A percentile compares a stretch with the other conserved stretches of the same genome.
phyloP scores from a whole-genome alignment of 1,140 invertebrate species.

The Temnothorax curvispinosus region DNA sequence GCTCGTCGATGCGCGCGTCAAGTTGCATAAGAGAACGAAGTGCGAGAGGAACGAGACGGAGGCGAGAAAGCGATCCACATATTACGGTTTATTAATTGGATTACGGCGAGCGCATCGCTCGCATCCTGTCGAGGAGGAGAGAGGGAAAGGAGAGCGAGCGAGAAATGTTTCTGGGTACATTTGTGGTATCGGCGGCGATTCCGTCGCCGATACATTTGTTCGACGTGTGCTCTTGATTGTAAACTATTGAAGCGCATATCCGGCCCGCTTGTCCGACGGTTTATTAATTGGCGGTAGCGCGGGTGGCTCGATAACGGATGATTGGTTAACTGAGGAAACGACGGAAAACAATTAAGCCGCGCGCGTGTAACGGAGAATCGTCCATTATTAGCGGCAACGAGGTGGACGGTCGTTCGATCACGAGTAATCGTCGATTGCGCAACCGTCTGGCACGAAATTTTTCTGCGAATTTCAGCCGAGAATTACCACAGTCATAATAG shows the following conservation, averaged over 20 bases:
- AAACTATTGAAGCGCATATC: neutral
- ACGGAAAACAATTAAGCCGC: constrained; percentile 45
- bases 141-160: no score
- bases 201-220: neutral
- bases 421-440: constrained; percentile 64
- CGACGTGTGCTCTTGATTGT: constrained; percentile 5
- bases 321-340: constrained; percentile 40
- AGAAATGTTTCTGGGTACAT: neutral
- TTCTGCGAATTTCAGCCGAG: constrained; percentile 48
- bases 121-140: neutral
- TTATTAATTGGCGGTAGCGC: constrained; percentile 2
- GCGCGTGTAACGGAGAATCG: constrained; percentile 33
- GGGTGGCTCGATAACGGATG: constrained; percentile 47
- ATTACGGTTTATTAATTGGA: constrained; percentile 22
- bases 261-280: neutral
- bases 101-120: neutral
- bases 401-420: constrained; percentile 15
- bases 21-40: constrained; percentile 36
- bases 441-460: constrained; percentile 64
- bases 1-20: neutral
- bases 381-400: neutral
- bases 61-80: neutral
- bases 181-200: neutral
- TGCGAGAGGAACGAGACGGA: neutral
- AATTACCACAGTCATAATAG: constrained; percentile 39